Evolutionary conservation across 2,113 vertebrate genomes (phyloP).

Genomic region (Camelus bactrianus): DNA sequence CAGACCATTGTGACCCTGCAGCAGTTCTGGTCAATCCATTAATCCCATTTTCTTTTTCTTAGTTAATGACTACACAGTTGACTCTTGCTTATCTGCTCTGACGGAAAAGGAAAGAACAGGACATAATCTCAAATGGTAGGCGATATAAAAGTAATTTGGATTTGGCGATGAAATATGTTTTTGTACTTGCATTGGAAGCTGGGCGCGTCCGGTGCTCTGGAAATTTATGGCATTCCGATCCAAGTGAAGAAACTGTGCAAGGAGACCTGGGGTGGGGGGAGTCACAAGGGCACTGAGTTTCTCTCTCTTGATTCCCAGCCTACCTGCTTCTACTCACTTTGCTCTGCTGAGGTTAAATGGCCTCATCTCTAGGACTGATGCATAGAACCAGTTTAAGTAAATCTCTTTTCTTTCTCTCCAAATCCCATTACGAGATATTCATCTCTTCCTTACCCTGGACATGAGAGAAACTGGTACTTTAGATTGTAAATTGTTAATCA

Average conservation of each 20-base stretch:
- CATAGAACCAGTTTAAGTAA: not conserved
- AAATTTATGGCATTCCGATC: conserved; percentile 75
- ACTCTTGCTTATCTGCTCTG: conserved; percentile 61
- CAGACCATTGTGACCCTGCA: not conserved
- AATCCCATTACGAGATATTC: not conserved
- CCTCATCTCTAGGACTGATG: not conserved
- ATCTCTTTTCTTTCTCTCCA: not conserved
- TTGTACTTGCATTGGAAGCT: conserved; percentile 73
- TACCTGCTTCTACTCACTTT: not conserved
- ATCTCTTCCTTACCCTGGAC: not conserved
- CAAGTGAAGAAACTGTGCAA: conserved; percentile 47
- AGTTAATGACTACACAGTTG: conserved; percentile 55
- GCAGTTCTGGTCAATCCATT: conserved; percentile 12
- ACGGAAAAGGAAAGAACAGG: conserved; percentile 42
- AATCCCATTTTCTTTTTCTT: conserved; percentile 46
- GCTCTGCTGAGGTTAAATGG: not conserved
- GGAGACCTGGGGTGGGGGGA: conserved; percentile 40
- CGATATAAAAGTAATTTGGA: conserved; percentile 76
- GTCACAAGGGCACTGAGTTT: not conserved
- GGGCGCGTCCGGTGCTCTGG: conserved; percentile 72
- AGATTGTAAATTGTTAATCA: not conserved
- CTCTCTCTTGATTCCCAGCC: not conserved
- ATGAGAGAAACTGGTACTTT: not conserved
- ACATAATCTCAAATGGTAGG: conserved; percentile 49
- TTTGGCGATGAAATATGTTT: conserved; percentile 76